These are phyloP conservation scores for Pedetes capensis DNA, from an alignment of 2,113 vertebrate species.

Conservation along the genomic window DNA sequence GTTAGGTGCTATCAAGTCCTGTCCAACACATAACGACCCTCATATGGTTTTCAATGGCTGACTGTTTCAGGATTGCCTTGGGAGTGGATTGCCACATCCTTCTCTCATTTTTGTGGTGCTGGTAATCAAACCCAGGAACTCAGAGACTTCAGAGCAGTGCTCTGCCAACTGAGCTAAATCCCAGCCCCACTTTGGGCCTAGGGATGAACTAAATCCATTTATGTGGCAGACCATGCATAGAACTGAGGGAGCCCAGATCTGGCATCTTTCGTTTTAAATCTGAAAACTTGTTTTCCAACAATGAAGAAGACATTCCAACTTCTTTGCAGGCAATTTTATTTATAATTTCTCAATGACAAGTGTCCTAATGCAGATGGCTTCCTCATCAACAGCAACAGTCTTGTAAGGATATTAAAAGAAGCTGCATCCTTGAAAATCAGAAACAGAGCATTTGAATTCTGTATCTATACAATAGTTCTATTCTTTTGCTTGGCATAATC, in stretches of 20 bases:
- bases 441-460: not conserved
- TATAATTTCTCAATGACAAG: not conserved
- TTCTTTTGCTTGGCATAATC: not conserved
- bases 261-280: not conserved
- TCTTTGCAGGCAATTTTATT: not conserved
- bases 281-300: not conserved
- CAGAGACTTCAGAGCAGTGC: too few relatives aligned
- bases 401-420: not conserved
- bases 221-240: not conserved
- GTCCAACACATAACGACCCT: too few relatives aligned
- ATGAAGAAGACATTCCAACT: not conserved
- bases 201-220: not conserved
- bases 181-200: too few relatives aligned
- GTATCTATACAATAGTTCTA: not conserved
- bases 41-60: too few relatives aligned
- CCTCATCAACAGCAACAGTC: not conserved
- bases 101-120: too few relatives aligned
- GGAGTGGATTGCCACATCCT: too few relatives aligned
- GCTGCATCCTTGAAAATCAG: not conserved
- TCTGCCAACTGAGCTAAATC: too few relatives aligned
- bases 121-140: too few relatives aligned
- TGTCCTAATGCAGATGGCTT: not conserved
- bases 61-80: too few relatives aligned
- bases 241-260: not conserved
- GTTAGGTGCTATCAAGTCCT: too few relatives aligned